These are phyloP conservation scores for Dolichotis patagonum DNA, from an alignment of 2,113 vertebrate species.

Conservation along the genomic window DNA sequence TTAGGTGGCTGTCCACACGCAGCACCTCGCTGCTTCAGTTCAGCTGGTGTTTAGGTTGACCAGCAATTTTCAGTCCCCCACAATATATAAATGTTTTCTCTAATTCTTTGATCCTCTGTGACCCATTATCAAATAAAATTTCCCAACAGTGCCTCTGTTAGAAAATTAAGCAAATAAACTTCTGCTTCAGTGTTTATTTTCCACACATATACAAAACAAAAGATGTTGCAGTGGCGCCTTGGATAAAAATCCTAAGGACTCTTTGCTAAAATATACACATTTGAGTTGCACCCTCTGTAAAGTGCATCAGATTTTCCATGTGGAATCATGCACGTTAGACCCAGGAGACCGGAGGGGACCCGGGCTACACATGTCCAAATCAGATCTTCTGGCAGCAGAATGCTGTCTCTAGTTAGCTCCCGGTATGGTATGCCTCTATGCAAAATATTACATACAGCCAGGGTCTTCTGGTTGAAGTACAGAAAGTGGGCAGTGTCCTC, in stretches of 20 bases:
- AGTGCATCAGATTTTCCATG: neutral
- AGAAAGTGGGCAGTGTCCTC: neutral
- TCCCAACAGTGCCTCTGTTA: neutral
- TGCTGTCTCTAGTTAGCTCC: neutral
- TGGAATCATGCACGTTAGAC: neutral
- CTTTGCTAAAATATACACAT: neutral
- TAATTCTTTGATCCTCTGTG: neutral
- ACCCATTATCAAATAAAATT: neutral
- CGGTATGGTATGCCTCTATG: accelerated
- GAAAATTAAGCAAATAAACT: neutral
- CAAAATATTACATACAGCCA: neutral
- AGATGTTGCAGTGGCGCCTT: accelerated
- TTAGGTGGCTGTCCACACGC: too few relatives aligned
- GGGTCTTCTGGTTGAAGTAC: neutral
- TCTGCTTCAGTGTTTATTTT: neutral
- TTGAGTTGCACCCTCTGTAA: neutral
- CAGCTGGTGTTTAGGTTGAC: too few relatives aligned
- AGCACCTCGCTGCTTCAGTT: too few relatives aligned
- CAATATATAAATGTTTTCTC: neutral
- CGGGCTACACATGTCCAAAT: neutral
- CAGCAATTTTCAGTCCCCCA: too few relatives aligned
- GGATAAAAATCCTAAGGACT: neutral
- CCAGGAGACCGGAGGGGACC: neutral
- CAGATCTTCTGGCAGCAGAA: neutral
- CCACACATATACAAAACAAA: neutral